phyloP scores from a whole-genome alignment of 2,113 vertebrate genomes.

The Burhinus bistriatus region DNA sequence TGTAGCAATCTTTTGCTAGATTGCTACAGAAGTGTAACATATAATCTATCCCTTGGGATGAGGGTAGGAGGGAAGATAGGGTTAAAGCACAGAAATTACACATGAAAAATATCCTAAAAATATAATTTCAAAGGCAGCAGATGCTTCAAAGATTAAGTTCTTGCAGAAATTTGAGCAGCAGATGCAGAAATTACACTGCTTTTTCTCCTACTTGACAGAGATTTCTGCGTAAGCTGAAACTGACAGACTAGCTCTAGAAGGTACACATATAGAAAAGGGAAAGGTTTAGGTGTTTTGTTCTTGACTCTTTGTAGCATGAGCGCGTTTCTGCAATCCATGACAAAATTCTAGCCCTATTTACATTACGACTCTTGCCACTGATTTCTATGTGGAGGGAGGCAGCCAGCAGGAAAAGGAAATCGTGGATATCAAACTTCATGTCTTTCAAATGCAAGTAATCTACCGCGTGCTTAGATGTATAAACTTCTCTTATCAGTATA shows the following conservation, averaged over 20 bases:
- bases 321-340: background rate
- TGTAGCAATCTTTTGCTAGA: background rate
- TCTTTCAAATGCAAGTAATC: background rate
- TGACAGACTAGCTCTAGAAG: background rate
- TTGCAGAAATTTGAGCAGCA: background rate
- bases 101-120: background rate
- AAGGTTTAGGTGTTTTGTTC: background rate
- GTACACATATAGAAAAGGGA: background rate
- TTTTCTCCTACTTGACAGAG: background rate
- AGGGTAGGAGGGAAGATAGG: accelerated
- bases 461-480: background rate
- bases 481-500: background rate
- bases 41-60: background rate
- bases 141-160: background rate
- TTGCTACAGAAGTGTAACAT: background rate
- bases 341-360: background rate
- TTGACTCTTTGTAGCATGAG: background rate
- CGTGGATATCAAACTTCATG: background rate
- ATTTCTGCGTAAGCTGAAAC: background rate
- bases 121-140: background rate
- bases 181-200: background rate
- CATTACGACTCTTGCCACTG: background rate
- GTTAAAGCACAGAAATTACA: background rate
- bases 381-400: background rate
- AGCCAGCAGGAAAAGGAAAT: background rate